A percentile compares a stretch with the other conserved stretches of the same genome.
Conservation (phyloP, 2,888 invertebrate genomes). For the Ashinkailepas kermadecensis region DNA sequence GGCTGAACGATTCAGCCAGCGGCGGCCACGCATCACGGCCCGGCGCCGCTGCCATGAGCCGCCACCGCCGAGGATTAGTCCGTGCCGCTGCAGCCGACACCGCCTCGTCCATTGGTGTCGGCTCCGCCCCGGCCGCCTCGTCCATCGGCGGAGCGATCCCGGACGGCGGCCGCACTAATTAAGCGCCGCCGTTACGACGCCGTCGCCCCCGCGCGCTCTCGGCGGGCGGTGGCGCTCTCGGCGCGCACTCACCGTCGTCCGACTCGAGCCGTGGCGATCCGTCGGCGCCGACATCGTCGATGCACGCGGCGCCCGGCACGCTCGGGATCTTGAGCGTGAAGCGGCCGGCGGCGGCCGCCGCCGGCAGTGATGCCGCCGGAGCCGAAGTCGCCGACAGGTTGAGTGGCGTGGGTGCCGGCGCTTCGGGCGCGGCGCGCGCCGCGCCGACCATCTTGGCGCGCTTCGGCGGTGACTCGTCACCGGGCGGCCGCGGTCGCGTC, state of each 20-base stretch:
- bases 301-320: not conserved
- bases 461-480: not conserved
- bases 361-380: not conserved
- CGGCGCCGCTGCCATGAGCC: too few species aligned
- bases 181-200: not conserved
- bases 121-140: too few species aligned
- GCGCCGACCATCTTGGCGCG: not conserved
- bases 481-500: not conserved
- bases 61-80: too few species aligned
- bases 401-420: not conserved
- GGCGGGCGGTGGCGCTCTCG: not conserved
- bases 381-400: not conserved
- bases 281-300: not conserved
- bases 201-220: not conserved
- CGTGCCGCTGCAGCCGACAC: too few species aligned
- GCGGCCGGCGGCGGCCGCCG: not conserved
- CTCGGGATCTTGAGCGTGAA: constrained; percentile 7
- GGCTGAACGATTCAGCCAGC: too few species aligned
- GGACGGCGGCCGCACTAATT: not conserved
- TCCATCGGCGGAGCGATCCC: not conserved
- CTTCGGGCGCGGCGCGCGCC: not conserved
- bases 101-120: too few species aligned
- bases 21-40: too few species aligned
- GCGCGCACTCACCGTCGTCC: not conserved
- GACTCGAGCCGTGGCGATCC: constrained; percentile 3